Evolutionary conservation across 2,113 vertebrate species (phyloP).

Genomic region (Phodopus roborovskii): DNA sequence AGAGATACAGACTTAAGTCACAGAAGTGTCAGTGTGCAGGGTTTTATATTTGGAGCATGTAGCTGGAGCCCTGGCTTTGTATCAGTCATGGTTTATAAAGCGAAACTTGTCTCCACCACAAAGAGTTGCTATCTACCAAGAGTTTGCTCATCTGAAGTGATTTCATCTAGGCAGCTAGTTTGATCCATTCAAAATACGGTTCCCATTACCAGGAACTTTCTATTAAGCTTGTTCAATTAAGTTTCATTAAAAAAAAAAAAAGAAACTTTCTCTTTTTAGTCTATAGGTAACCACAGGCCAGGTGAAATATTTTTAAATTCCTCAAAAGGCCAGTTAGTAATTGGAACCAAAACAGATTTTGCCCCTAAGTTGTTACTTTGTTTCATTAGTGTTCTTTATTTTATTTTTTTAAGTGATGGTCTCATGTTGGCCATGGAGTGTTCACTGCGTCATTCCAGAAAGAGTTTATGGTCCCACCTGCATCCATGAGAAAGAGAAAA

Average conservation of each 20-base stretch:
- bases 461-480: constrained; percentile 87
- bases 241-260: constrained; percentile 42
- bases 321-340: constrained; percentile 85
- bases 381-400: constrained; percentile 84
- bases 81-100: background rate
- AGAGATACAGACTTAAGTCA: background rate
- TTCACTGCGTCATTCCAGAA: constrained; percentile 82
- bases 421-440: constrained; percentile 80
- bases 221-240: constrained; percentile 61
- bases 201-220: constrained; percentile 73
- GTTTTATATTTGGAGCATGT: background rate
- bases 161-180: constrained; percentile 66
- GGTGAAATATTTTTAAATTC: constrained; percentile 89
- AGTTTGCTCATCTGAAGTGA: background rate
- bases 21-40: background rate
- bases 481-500: constrained; percentile 70
- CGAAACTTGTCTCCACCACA: background rate
- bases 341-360: constrained; percentile 82
- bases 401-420: constrained; percentile 75
- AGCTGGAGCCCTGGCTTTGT: constrained; percentile 6
- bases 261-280: constrained; percentile 81
- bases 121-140: background rate
- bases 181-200: constrained; percentile 50
- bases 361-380: constrained; percentile 83
- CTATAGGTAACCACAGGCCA: constrained; percentile 81